These are phyloP conservation scores for Meliscaeva auricollis DNA, from an alignment of 2,888 invertebrate species.

Conservation along the genomic window DNA sequence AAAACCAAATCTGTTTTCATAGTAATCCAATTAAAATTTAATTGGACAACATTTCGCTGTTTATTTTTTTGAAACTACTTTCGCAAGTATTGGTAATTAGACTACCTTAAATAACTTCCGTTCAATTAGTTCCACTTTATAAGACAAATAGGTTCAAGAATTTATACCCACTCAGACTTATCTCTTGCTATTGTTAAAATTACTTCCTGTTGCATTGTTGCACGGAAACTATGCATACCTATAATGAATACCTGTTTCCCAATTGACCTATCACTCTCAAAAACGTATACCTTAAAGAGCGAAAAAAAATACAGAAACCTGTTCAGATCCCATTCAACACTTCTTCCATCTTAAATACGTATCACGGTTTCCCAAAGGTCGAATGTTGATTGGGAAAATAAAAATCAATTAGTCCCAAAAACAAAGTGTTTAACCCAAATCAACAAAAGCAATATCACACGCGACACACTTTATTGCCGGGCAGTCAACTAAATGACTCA, in stretches of 20 bases:
- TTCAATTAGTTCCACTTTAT: constrained; percentile 16
- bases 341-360: constrained; percentile 40
- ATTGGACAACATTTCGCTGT: too few species aligned
- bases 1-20: too few species aligned
- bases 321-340: constrained; percentile 53
- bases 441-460: constrained; percentile 59
- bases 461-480: constrained; percentile 60
- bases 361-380: constrained; percentile 33
- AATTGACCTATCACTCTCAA: constrained; percentile 46
- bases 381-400: constrained; percentile 12
- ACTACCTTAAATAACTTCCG: constrained; percentile 5
- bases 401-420: constrained; percentile 72
- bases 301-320: constrained; percentile 21
- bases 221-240: neutral
- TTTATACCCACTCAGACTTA: constrained; percentile 15
- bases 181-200: neutral
- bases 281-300: constrained; percentile 25
- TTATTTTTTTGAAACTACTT: neutral
- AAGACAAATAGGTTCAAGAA: neutral
- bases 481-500: constrained; percentile 48
- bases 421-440: constrained; percentile 72
- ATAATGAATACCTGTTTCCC: constrained; percentile 39
- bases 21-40: too few species aligned
- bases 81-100: neutral
- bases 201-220: constrained; percentile 62